A percentile compares a stretch with the other conserved stretches of the same genome.
Conservation (phyloP, 1,140 invertebrate species). For the Drosophila guanche region DNA sequence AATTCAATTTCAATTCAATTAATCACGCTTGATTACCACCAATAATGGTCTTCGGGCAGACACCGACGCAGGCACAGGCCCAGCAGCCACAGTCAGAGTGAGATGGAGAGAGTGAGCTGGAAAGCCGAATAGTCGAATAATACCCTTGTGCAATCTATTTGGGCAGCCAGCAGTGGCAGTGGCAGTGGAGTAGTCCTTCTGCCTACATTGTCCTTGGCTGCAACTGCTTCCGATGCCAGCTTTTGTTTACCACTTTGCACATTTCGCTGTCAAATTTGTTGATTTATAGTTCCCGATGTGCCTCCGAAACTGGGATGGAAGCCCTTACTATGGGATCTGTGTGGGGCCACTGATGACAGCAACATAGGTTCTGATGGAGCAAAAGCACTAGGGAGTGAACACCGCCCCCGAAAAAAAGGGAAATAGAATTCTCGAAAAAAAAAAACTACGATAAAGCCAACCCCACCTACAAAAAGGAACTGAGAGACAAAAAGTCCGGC, state of each 20-base stretch:
- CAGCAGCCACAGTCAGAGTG: slow-evolving; percentile 13
- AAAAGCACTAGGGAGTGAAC: slow-evolving; percentile 4
- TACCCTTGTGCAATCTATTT: background rate
- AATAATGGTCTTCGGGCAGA: slow-evolving; percentile 40
- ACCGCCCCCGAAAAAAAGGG: background rate
- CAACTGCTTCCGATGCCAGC: slow-evolving; percentile 50
- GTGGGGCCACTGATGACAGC: slow-evolving; percentile 23
- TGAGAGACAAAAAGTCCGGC: slow-evolving; percentile 17
- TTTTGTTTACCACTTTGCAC: slow-evolving; percentile 70
- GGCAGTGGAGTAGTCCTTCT: slow-evolving; percentile 17
- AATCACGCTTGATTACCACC: slow-evolving; percentile 66
- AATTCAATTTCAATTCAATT: slow-evolving; percentile 65
- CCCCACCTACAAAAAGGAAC: slow-evolving; percentile 49
- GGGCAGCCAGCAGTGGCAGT: slow-evolving; percentile 13
- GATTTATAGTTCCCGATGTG: slow-evolving; percentile 64
- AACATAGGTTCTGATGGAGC: slow-evolving; percentile 2
- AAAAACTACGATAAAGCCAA: slow-evolving; percentile 39
- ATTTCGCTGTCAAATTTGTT: slow-evolving; percentile 74
- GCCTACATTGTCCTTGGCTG: slow-evolving; percentile 50
- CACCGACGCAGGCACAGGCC: background rate
- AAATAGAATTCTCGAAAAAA: slow-evolving; percentile 28
- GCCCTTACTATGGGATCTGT: background rate
- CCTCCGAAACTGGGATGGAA: slow-evolving; percentile 16
- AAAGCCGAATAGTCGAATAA: slow-evolving; percentile 3
- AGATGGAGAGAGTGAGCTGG: slow-evolving; percentile 21